Evolutionary conservation across 2,888 invertebrate species (phyloP), one percentile per base, ranked within the genome.

Genomic region (Adelognathus sp.): DNA sequence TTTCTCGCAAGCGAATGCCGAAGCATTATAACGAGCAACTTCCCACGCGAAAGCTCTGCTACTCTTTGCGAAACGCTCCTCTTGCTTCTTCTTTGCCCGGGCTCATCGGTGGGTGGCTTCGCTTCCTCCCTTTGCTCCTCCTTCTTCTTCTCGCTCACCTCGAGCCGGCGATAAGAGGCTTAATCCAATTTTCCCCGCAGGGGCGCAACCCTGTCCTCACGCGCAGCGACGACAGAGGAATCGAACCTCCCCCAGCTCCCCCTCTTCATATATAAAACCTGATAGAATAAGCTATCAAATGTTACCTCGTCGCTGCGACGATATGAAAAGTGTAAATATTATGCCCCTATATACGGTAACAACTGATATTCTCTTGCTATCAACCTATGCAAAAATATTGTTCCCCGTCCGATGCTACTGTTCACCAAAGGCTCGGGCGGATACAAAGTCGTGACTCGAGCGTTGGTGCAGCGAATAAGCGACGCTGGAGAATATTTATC

Each of bases 11-110:
- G 71, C 70, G 70, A 80, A 76, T 73, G 67, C 70, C 70, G 52
- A 58, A 70, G 70, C 56, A 77, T 80, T 77, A 77, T 80, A 78
- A 80, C 67, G 77, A 80, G 74, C 74, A 80, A 72, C 74, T 80
- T 78, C 63, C 56, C 46, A 67, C 36, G 52, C 33, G 29, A 63
- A 61, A 54, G 54, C 39, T 50, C 56, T 64, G 4, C 18, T 18
- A 58, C 29, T 24, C 27, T 39, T 18, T 39, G 41, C 44, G 18
- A 46, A 36, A 41, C 39, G 24, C 14, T 50, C 4, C 9, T 27
- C 33, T 3, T n/a, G 27, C 33, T n/a, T n/a, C 44, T 64, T 58
- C 46, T 64, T 58, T 63, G 18, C 64, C 36, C 36, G 56, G 64
- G 56, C 14, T 56, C 52, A 21, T 50, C 50, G 50, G 21, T 39